Conservation (phyloP, 2,888 invertebrate genomes). For the Hartigia nigra region DNA sequence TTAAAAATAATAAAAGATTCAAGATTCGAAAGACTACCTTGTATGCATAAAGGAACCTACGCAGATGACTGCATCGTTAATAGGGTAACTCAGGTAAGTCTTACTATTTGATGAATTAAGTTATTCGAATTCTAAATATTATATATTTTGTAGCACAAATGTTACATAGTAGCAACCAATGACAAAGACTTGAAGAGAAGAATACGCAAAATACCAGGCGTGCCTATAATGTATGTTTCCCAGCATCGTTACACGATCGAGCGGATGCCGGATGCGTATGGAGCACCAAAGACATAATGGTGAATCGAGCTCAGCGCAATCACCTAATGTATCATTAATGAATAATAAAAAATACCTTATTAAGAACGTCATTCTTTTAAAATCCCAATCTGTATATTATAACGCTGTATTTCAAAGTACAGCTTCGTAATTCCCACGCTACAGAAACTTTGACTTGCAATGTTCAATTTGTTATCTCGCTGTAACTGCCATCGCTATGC, state of each 20-base stretch:
- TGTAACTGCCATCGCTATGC: background rate
- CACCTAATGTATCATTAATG: background rate
- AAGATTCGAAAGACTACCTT: slow-evolving; percentile 91
- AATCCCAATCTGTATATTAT: background rate
- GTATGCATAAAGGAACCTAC: slow-evolving; percentile 97
- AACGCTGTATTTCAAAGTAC: background rate
- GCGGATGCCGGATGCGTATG: slow-evolving; percentile 99
- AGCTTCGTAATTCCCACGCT: background rate
- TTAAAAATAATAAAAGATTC: slow-evolving; percentile 94
- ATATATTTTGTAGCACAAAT: slow-evolving; percentile 82
- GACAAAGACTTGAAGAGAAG: slow-evolving; percentile 96
- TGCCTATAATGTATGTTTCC: slow-evolving; percentile 97
- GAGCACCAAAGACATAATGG: slow-evolving; percentile 78
- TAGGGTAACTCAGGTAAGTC: slow-evolving; percentile 82
- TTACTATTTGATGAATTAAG: background rate
- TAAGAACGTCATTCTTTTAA: background rate
- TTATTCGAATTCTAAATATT: slow-evolving; percentile 8
- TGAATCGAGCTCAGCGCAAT: background rate
- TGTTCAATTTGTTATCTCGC: background rate
- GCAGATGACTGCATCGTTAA: slow-evolving; percentile 99
- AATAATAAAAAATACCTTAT: background rate
- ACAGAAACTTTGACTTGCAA: background rate
- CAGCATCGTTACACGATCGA: slow-evolving; percentile 95
- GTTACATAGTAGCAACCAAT: slow-evolving; percentile 99
- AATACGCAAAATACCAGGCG: slow-evolving; percentile 97